Evolutionary conservation across 2,113 vertebrate genomes (phyloP), one percentile per base, ranked within the genome.

Genomic region (Lucifuga dentata): DNA sequence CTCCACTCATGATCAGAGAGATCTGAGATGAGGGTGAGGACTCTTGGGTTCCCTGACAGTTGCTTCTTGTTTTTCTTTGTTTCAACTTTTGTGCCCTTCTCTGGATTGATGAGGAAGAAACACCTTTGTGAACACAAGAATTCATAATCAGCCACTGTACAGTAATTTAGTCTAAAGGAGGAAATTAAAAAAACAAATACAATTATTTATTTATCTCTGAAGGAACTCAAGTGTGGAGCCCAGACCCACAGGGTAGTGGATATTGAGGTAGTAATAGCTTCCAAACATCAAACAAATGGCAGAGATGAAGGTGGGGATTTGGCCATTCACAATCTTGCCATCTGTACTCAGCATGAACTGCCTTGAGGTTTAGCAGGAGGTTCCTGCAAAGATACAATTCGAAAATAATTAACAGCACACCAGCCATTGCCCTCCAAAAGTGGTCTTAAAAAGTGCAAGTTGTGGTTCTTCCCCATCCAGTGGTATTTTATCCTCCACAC

Each of bases 91-190:
- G 73, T 84, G 23, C 73, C 77, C 32, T 48, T 84, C 26, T 74
- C 73, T 5, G 81, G 74, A 29, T 81, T 80, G 17, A 84, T 77
- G 43, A 6, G 68, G 68, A 74, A 75, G 52, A 85, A 81, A 55
- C 60, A 74, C 73, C 65, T 71, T 55, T 26, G n/a, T 65, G 26
- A 76, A 63, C 20, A 55, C 24, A 75, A 21, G 16, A 62, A 52
- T 41, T 35, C 3, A 46, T 29, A 62, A 68, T 60, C 11, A 66
- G 45, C 8, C 8, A 32, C n/a, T 24, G 55, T 23, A 36, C 13
- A 36, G 5, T 52, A 3, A 8, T 55, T 16, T 51, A 5, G 19
- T 50, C 19, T 21, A 13, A 33, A 38, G 16, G 15, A 56, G 16
- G 3, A 8, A 11, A 52, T 11, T 10, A n/a, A 33, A 48, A 21